A percentile compares a stretch with the other conserved stretches of the same genome.
Conservation (phyloP, 2,113 vertebrate genomes). For the Tachysurus vachellii region DNA sequence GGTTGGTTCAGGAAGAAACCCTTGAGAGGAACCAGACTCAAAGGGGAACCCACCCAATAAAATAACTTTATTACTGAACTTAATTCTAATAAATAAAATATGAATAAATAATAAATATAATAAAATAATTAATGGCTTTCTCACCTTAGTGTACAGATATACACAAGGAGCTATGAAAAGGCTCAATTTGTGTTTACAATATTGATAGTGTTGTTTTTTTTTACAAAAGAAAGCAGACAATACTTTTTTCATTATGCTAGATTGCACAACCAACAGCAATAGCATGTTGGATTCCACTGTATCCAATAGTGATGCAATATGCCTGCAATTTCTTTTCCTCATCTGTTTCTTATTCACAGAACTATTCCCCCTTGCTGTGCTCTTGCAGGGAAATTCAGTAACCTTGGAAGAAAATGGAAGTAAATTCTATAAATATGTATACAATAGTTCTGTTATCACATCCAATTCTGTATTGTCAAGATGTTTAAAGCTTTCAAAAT, state of each 20-base stretch:
- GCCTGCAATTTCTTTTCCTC: constrained; percentile 40
- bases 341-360: constrained; percentile 33
- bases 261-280: not conserved
- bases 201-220: not conserved
- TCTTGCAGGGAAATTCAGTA: constrained; percentile 21
- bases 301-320: constrained; percentile 43
- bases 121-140: not conserved
- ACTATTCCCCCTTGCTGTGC: constrained; percentile 19
- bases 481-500: not conserved
- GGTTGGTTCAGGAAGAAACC: too few relatives aligned
- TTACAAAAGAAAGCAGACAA: constrained; percentile 9
- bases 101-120: too few relatives aligned
- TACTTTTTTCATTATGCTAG: not conserved
- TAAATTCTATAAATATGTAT: not conserved
- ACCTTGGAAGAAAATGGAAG: not conserved
- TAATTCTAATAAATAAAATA: too few relatives aligned
- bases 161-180: not conserved
- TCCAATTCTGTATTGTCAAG: not conserved
- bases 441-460: constrained; percentile 8
- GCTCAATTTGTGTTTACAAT: not conserved
- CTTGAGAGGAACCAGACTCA: too few relatives aligned
- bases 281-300: constrained; percentile 20
- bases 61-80: too few relatives aligned
- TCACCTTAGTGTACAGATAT: not conserved
- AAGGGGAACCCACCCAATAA: too few relatives aligned